A percentile compares a stretch with the other conserved stretches of the same genome.
phyloP scores from a whole-genome alignment of 37 sponge, comb jelly and placozoan species.

The Aplysina aerophoba region DNA sequence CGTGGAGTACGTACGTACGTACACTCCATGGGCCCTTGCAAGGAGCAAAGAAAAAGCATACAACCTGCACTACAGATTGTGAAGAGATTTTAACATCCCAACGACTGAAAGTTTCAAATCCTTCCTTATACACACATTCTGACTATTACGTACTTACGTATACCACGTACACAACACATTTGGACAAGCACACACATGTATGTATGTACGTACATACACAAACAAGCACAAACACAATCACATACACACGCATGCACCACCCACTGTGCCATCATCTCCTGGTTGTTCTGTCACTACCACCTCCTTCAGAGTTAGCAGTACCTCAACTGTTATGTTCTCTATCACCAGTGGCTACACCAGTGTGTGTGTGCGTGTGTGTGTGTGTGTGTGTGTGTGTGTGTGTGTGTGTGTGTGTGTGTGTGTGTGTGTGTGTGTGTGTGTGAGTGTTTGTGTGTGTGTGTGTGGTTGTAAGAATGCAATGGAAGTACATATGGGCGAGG shows the following conservation, averaged over 20 bases:
- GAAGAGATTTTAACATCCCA: not conserved
- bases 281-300: constrained; percentile 63
- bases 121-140: too few relatives aligned
- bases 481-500: not conserved
- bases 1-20: too few relatives aligned
- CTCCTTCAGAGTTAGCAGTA: constrained; percentile 84
- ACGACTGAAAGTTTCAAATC: too few relatives aligned
- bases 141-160: too few relatives aligned
- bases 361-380: not conserved
- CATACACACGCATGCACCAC: constrained; percentile 2
- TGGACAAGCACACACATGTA: too few relatives aligned
- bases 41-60: too few relatives aligned
- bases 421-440: not conserved
- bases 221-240: not conserved
- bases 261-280: constrained; percentile 38
- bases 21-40: too few relatives aligned
- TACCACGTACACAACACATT: too few relatives aligned
- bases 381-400: too few relatives aligned
- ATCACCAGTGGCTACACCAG: constrained; percentile 73
- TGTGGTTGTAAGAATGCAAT: too few relatives aligned
- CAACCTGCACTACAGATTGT: too few relatives aligned
- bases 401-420: too few relatives aligned
- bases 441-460: not conserved
- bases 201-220: constrained; percentile 1
- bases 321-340: constrained; percentile 86